These are phyloP conservation scores for Eucidaris tribuloides DNA, from an alignment of 35 echinoderm and acorn worm species.

Conservation along the genomic window DNA sequence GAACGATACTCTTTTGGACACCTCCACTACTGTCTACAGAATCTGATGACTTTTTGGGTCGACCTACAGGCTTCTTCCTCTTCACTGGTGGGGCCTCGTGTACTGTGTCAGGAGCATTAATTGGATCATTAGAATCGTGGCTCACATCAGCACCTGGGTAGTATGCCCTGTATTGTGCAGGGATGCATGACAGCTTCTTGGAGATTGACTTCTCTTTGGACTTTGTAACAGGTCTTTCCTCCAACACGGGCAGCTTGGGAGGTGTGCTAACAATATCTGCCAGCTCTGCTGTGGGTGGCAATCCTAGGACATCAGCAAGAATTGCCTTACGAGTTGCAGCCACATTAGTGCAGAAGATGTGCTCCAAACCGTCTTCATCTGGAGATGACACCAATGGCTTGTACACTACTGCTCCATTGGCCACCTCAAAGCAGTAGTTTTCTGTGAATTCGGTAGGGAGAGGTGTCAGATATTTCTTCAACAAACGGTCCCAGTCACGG, in stretches of 20 bases:
- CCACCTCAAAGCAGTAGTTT: slow-evolving; percentile 23
- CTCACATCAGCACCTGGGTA: neutral
- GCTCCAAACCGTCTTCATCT: neutral
- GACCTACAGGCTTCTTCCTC: neutral
- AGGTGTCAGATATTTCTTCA: slow-evolving; percentile 4
- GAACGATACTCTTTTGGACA: neutral
- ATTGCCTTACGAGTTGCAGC: slow-evolving; percentile 5
- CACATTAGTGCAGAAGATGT: slow-evolving; percentile 21
- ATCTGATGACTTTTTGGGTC: neutral
- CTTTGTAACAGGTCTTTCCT: neutral
- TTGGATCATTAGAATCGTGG: neutral
- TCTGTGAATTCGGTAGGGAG: slow-evolving; percentile 10
- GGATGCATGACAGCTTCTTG: neutral
- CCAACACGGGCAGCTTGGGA: slow-evolving; percentile 15
- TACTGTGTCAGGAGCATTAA: neutral
- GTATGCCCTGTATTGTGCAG: slow-evolving; percentile 9
- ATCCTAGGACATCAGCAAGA: neutral
- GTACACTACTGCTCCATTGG: slow-evolving; percentile 2
- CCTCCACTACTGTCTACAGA: neutral
- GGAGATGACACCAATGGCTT: slow-evolving; percentile 14
- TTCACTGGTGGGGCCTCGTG: neutral
- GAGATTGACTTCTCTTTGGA: slow-evolving; percentile 10
- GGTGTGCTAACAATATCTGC: neutral
- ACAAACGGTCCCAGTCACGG: slow-evolving; percentile 12
- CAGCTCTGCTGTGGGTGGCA: neutral